These are phyloP conservation scores for Trichopoda pennipes DNA, from an alignment of 2,888 invertebrate species.

Conservation along the genomic window DNA sequence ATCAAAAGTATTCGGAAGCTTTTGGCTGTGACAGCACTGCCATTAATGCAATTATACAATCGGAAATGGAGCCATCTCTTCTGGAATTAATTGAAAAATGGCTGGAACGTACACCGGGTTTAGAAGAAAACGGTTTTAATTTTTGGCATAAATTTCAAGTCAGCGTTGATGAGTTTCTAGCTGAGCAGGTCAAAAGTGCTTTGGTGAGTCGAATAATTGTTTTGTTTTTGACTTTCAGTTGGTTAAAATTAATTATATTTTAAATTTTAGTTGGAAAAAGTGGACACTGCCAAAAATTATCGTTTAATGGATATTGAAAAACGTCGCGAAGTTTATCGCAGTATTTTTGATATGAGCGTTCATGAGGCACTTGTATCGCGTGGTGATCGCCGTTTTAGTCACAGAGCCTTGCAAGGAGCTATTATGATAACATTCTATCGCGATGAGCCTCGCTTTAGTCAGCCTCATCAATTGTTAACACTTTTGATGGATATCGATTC, in stretches of 20 bases:
- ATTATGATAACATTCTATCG: constrained; percentile 98
- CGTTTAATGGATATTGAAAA: constrained; percentile 89
- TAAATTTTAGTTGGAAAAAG: constrained; percentile 83
- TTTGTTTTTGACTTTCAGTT: background rate
- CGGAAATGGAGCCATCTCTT: constrained; percentile 92
- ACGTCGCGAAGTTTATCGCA: constrained; percentile 91
- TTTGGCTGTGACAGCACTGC: constrained; percentile 89
- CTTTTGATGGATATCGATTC: constrained; percentile 99
- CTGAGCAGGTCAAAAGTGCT: constrained; percentile 85
- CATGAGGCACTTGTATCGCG: constrained; percentile 92
- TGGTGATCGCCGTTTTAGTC: constrained; percentile 89
- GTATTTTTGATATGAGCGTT: constrained; percentile 91
- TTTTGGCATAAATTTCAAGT: constrained; percentile 96
- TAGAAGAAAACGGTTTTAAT: constrained; percentile 91
- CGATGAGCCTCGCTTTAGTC: constrained; percentile 98
- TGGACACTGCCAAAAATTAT: constrained; percentile 85
- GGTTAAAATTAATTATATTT: background rate
- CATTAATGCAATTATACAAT: constrained; percentile 83
- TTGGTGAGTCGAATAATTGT: constrained; percentile 72
- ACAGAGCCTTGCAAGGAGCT: constrained; percentile 96
- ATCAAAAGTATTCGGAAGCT: constrained; percentile 93
- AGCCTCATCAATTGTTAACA: constrained; percentile 96
- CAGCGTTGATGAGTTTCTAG: constrained; percentile 87
- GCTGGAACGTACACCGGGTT: constrained; percentile 96
- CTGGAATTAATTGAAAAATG: constrained; percentile 93